Evolutionary conservation across 1,140 invertebrate genomes (phyloP).

Genomic region (Marisa cornuarietis): DNA sequence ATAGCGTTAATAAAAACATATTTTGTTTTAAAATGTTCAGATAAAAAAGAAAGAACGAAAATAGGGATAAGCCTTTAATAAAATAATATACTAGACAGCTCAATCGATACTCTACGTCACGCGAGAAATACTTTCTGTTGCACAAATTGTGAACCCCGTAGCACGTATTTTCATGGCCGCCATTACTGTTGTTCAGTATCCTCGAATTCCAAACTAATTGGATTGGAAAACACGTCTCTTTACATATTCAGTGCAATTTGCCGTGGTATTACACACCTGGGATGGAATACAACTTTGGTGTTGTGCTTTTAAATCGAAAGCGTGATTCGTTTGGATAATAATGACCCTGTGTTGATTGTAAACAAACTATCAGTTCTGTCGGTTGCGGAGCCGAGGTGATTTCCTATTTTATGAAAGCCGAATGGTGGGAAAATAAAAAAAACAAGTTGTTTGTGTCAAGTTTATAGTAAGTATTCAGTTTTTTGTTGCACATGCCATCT

Average conservation of each 20-base stretch:
- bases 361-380: slow-evolving; percentile 8
- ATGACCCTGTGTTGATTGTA: slow-evolving; percentile 14
- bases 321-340: neutral
- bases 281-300: neutral
- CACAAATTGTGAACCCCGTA: slow-evolving; percentile 42
- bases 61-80: neutral
- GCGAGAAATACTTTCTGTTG: slow-evolving; percentile 21
- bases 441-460: too few relatives aligned
- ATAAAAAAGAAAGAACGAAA: neutral
- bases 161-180: slow-evolving; percentile 49
- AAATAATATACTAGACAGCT: slow-evolving; percentile 4
- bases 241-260: neutral
- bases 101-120: slow-evolving; percentile 19
- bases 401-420: too few relatives aligned
- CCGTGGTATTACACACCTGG: neutral
- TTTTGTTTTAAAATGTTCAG: neutral
- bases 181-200: slow-evolving; percentile 31
- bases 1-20: slow-evolving; percentile 12
- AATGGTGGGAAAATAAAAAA: too few relatives aligned
- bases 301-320: neutral
- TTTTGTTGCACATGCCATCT: too few relatives aligned
- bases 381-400: too few relatives aligned
- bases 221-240: neutral
- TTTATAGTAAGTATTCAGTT: too few relatives aligned
- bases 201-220: slow-evolving; percentile 17